Conservation (phyloP, 2,888 invertebrate species). For the Andrena trimmerana region DNA sequence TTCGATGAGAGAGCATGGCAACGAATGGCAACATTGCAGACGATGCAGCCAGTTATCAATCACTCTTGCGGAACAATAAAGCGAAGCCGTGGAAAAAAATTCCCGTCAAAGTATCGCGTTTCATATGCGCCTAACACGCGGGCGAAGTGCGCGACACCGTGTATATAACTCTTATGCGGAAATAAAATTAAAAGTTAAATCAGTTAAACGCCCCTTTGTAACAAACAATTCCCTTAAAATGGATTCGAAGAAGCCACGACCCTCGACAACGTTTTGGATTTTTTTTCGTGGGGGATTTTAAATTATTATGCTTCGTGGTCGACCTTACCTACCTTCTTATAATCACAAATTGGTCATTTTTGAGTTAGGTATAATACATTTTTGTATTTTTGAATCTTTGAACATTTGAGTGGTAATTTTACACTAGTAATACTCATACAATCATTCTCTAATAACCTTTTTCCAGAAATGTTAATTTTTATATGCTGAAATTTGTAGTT, state of each 20-base stretch:
- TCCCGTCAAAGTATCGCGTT: slow-evolving; percentile 77
- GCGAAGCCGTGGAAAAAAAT: slow-evolving; percentile 74
- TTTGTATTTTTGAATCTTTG: too few species aligned
- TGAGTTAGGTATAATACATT: too few species aligned
- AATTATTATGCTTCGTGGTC: too few species aligned
- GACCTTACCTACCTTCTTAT: too few species aligned
- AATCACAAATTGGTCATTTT: too few species aligned
- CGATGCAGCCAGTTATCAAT: slow-evolving; percentile 78
- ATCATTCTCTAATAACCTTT: too few species aligned
- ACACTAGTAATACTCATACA: too few species aligned
- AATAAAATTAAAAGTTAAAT: slow-evolving; percentile 59
- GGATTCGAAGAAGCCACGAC: neutral
- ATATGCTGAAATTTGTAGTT: too few species aligned
- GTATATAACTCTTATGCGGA: slow-evolving; percentile 36
- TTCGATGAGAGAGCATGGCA: slow-evolving; percentile 52
- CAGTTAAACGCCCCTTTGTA: slow-evolving; percentile 44
- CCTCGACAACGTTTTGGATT: neutral
- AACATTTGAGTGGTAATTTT: too few species aligned
- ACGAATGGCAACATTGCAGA: slow-evolving; percentile 67
- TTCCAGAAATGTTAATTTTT: too few species aligned
- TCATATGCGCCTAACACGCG: slow-evolving; percentile 68
- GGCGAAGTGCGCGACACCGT: slow-evolving; percentile 8
- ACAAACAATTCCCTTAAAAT: neutral
- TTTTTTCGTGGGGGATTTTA: neutral
- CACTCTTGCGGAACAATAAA: slow-evolving; percentile 79